A percentile compares a stretch with the other conserved stretches of the same genome.
phyloP scores from a whole-genome alignment of 1,140 invertebrate species.

The Polyergus mexicanus region DNA sequence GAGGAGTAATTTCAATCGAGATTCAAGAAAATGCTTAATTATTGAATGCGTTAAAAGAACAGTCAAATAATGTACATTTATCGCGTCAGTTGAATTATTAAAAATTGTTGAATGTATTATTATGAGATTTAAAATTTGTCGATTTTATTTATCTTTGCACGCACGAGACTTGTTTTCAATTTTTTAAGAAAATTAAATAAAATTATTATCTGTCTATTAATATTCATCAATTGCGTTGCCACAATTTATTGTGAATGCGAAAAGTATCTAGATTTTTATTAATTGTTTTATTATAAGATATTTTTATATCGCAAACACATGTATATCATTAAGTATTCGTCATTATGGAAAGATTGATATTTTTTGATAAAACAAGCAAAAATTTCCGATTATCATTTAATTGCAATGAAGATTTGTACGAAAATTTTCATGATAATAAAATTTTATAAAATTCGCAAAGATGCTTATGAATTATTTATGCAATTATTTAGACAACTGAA shows the following conservation, averaged over 20 bases:
- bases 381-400: background rate
- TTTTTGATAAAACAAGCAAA: background rate
- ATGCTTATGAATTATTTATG: background rate
- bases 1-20: slow-evolving; percentile 8
- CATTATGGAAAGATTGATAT: background rate
- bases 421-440: slow-evolving; percentile 3
- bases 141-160: background rate
- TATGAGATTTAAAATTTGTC: background rate
- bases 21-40: background rate
- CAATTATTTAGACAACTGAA: background rate
- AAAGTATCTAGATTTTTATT: slow-evolving; percentile 1
- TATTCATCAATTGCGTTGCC: background rate
- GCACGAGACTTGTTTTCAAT: background rate
- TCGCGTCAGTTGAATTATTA: background rate
- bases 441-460: background rate
- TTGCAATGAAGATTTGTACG: background rate
- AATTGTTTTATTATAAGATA: background rate
- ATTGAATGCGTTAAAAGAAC: background rate
- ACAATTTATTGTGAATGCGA: background rate
- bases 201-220: background rate
- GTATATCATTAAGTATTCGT: background rate
- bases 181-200: background rate
- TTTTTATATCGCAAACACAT: background rate
- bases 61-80: background rate
- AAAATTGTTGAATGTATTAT: background rate